Percentiles rank a stretch among this genome's conserved stretches.
Conservation (phyloP, 2,797 vertebrate species). For the Decapterus maruadsi region DNA sequence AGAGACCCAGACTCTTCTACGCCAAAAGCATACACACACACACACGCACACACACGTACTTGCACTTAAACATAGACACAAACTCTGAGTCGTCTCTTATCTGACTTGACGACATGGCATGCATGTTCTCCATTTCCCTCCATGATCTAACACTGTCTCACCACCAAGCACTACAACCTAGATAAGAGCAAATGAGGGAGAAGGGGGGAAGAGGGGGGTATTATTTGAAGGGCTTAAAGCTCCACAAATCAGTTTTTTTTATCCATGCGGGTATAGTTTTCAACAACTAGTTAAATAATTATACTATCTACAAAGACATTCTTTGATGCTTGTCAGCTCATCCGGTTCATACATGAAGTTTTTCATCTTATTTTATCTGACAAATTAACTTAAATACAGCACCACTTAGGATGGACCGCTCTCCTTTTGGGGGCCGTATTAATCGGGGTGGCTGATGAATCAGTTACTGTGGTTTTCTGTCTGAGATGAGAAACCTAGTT, state of each 20-base stretch:
- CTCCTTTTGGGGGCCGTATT: conserved; percentile 59
- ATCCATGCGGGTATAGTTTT: conserved; percentile 83
- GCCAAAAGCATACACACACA: conserved; percentile 64
- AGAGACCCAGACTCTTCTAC: conserved; percentile 83
- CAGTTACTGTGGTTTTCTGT: conserved; percentile 42
- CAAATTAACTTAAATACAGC: conserved; percentile 69
- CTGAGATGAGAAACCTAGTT: conserved; percentile 33
- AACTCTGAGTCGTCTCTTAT: conserved; percentile 80
- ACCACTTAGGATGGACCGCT: conserved; percentile 61
- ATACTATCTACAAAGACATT: conserved; percentile 87
- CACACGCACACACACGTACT: conserved; percentile 42
- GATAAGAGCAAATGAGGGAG: conserved; percentile 77
- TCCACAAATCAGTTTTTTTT: conserved; percentile 74
- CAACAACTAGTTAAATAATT: conserved; percentile 77
- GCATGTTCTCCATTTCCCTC: conserved; percentile 83
- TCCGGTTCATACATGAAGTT: conserved; percentile 81
- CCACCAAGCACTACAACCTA: conserved; percentile 75
- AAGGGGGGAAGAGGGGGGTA: conserved; percentile 61
- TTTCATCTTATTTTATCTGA: conserved; percentile 77
- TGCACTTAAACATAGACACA: conserved; percentile 70
- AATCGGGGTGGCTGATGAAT: conserved; percentile 67
- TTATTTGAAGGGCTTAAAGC: conserved; percentile 69
- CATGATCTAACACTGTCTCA: conserved; percentile 77
- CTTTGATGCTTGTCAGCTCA: conserved; percentile 89
- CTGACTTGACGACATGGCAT: conserved; percentile 81